Conservation (phyloP, 2,888 invertebrate genomes). For the Agrochola lychnidis region DNA sequence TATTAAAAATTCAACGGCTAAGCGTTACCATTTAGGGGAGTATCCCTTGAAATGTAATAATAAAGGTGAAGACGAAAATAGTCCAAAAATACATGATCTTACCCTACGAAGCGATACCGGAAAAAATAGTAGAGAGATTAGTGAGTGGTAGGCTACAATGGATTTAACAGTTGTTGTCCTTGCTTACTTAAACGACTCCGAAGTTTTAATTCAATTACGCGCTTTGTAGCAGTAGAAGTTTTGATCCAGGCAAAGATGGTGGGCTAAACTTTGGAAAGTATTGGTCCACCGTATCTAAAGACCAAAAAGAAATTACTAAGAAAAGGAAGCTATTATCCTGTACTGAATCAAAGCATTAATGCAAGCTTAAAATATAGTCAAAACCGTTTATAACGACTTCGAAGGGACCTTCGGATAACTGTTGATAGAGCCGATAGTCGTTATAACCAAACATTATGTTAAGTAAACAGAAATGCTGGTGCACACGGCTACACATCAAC, state of each 20-base stretch:
- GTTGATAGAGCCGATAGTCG: too few relatives aligned
- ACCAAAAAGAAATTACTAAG: background rate
- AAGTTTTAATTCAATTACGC: too few relatives aligned
- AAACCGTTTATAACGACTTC: too few relatives aligned
- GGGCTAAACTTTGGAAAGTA: background rate
- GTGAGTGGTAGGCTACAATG: background rate
- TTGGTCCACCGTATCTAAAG: background rate
- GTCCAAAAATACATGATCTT: background rate
- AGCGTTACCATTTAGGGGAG: constrained; percentile 1
- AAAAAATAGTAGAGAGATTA: background rate
- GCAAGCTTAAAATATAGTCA: background rate
- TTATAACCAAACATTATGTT: too few relatives aligned
- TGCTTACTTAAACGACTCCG: background rate
- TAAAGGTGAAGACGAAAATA: background rate
- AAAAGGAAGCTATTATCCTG: background rate
- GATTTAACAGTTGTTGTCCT: background rate
- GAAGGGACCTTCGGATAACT: too few relatives aligned
- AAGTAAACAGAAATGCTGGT: too few relatives aligned
- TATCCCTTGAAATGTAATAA: background rate
- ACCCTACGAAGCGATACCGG: background rate
- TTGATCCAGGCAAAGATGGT: background rate
- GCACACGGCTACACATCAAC: too few relatives aligned
- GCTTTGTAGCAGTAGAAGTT: background rate
- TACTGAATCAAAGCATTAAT: too few relatives aligned
- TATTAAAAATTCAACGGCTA: constrained; percentile 8